A percentile compares a stretch with the other conserved stretches of the same genome.
These are phyloP conservation scores for Centropyge bicolor DNA, from an alignment of 2,797 vertebrate species.

Conservation along the genomic window DNA sequence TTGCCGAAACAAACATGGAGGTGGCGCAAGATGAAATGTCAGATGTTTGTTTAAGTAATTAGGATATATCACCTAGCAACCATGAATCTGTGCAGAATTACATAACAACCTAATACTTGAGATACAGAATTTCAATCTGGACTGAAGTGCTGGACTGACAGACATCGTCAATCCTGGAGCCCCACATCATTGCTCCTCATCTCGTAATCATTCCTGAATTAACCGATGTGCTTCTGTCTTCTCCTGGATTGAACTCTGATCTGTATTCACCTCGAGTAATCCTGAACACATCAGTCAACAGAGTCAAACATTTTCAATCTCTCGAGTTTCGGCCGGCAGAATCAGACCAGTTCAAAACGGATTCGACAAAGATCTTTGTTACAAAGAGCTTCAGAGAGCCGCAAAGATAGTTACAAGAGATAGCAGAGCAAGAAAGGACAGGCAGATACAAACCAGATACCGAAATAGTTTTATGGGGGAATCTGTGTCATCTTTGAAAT, in stretches of 20 bases:
- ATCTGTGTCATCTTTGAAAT: constrained; percentile 33
- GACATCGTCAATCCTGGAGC: background rate
- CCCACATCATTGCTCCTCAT: background rate
- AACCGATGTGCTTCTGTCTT: background rate
- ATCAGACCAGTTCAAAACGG: constrained; percentile 6
- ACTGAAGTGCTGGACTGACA: background rate
- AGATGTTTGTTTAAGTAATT: background rate
- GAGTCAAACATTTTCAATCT: background rate
- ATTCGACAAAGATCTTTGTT: constrained; percentile 22
- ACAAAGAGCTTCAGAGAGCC: constrained; percentile 10
- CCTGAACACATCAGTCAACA: background rate
- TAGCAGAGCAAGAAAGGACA: constrained; percentile 18
- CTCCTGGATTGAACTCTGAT: background rate
- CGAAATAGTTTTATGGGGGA: constrained; percentile 1
- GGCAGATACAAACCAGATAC: constrained; percentile 13
- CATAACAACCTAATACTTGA: too few species aligned
- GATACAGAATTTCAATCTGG: too few species aligned
- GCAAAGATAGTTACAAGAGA: constrained; percentile 34
- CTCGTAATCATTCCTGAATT: too few species aligned
- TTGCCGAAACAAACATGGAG: background rate
- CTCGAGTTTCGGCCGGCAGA: background rate
- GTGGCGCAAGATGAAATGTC: background rate
- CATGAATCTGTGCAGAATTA: background rate
- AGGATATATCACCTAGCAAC: background rate
- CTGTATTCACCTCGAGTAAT: background rate